These are phyloP conservation scores for Ridgeia piscesae DNA, from an alignment of 1,140 invertebrate species.

Conservation along the genomic window DNA sequence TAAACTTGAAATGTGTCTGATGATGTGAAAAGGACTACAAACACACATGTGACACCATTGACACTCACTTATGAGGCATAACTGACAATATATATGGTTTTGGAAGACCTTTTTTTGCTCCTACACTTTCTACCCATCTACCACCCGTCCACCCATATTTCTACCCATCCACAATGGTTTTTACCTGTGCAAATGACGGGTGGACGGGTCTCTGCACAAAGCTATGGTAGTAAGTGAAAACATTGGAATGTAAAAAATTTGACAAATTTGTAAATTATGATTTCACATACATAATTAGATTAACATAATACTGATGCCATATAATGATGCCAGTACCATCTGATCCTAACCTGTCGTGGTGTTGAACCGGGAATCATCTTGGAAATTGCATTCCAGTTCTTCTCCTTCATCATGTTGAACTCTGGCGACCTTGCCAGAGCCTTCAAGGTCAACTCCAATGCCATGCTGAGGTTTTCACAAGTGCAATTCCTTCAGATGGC, in stretches of 20 bases:
- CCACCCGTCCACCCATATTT: no score
- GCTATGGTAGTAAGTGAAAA: not conserved
- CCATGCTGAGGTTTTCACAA: constrained; percentile 31
- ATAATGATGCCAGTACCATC: not conserved
- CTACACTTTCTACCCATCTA: no score
- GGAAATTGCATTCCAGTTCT: constrained; percentile 55
- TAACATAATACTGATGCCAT: not conserved
- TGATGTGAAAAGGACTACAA: no score
- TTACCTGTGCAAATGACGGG: no score
- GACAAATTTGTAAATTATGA: not conserved
- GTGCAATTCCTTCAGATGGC: not conserved
- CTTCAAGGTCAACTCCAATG: constrained; percentile 52
- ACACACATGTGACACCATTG: no score
- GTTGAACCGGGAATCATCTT: constrained; percentile 51
- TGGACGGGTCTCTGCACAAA: no score
- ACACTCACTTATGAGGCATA: no score
- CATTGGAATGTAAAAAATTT: no score
- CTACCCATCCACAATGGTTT: no score
- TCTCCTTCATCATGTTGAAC: constrained; percentile 44
- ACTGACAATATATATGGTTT: no score
- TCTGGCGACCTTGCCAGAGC: constrained; percentile 47
- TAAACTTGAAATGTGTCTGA: no score
- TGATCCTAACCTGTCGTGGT: constrained; percentile 42
- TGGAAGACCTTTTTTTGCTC: no score
- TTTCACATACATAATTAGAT: not conserved